Conservation (phyloP, 2,113 vertebrate genomes). For the Mastomys natalensis region DNA sequence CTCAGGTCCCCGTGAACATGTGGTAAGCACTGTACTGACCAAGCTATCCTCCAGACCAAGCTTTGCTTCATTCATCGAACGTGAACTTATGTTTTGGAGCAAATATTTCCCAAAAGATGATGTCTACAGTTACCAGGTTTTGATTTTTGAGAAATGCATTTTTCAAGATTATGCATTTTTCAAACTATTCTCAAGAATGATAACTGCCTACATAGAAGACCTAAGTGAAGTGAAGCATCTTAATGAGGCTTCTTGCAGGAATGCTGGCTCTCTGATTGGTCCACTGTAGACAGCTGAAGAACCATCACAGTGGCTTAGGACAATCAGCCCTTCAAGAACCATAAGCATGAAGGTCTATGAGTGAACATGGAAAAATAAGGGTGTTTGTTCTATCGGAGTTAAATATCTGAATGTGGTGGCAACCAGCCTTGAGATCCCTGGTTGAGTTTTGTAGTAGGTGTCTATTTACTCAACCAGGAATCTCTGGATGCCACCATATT, state of each 20-base stretch:
- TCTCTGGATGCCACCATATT: neutral
- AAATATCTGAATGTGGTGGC: neutral
- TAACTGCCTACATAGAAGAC: neutral
- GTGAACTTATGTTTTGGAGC: neutral
- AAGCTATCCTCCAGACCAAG: neutral
- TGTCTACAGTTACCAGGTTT: neutral
- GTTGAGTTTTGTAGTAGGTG: neutral
- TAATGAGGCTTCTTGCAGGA: neutral
- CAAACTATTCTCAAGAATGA: neutral
- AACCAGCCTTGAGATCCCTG: neutral
- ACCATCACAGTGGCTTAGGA: neutral
- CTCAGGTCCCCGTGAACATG: too few relatives aligned
- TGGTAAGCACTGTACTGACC: neutral
- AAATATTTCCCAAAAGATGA: neutral
- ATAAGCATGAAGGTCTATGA: neutral
- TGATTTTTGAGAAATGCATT: neutral
- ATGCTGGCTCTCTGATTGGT: neutral
- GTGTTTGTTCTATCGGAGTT: neutral
- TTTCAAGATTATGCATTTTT: neutral
- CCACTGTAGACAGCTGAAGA: neutral
- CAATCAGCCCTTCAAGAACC: neutral
- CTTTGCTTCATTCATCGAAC: neutral
- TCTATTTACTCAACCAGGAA: neutral
- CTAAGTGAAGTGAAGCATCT: neutral
- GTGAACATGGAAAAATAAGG: neutral